Evolutionary conservation across 2,888 invertebrate species (phyloP).

Genomic region (Meloe dianella): DNA sequence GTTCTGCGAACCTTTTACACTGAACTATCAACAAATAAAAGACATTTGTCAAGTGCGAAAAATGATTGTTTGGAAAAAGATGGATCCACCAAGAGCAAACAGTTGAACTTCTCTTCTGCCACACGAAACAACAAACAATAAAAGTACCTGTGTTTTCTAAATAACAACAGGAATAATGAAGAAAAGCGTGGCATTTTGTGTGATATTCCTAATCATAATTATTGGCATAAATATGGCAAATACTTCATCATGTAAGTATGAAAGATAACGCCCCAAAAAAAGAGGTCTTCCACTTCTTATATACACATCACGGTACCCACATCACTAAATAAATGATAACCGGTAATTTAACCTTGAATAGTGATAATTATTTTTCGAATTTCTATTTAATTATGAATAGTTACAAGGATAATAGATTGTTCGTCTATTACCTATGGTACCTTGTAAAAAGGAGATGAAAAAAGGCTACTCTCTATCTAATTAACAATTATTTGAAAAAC

Average conservation of each 20-base stretch:
- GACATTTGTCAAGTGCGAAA: neutral
- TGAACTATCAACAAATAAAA: too few relatives aligned
- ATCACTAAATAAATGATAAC: neutral
- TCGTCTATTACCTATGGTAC: too few relatives aligned
- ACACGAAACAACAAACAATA: neutral
- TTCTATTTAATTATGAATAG: neutral
- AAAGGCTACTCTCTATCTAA: neutral
- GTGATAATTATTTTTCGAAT: neutral
- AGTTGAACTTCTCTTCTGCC: neutral
- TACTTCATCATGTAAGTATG: neutral
- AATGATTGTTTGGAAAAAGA: neutral
- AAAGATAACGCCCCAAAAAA: neutral
- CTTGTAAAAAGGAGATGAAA: too few relatives aligned
- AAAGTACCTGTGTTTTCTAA: neutral
- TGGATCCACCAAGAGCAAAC: neutral
- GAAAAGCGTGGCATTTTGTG: neutral
- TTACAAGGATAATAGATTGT: neutral
- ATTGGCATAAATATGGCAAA: neutral
- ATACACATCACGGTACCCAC: too few relatives aligned
- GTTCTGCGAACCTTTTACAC: neutral
- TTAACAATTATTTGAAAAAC: neutral
- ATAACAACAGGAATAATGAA: neutral
- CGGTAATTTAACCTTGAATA: neutral
- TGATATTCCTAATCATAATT: neutral
- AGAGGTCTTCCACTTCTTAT: conserved; percentile 3